Percentiles rank a stretch among this genome's conserved stretches.
Conservation (phyloP, 2,113 vertebrate species). For the Tinamus guttatus region DNA sequence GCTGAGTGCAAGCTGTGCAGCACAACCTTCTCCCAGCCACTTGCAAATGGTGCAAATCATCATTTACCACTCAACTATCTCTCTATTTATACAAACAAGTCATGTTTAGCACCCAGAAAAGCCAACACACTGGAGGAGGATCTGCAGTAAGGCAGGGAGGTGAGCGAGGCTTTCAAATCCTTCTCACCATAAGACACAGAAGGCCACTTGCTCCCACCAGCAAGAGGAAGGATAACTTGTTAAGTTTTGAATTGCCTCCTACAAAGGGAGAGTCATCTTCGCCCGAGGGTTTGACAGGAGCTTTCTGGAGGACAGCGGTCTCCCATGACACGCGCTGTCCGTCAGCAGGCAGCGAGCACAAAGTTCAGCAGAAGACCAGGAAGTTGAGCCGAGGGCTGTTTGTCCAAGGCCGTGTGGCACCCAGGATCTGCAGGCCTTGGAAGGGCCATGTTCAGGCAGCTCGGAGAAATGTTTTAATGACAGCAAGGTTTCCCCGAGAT, state of each 20-base stretch:
- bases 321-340: background rate
- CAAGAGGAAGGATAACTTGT: background rate
- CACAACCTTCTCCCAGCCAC: background rate
- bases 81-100: background rate
- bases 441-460: background rate
- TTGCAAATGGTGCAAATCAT: background rate
- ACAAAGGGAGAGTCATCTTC: background rate
- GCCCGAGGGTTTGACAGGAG: too few relatives aligned
- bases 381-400: background rate
- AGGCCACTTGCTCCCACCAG: background rate
- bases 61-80: background rate
- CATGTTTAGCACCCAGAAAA: fast-evolving
- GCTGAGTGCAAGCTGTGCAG: background rate
- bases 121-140: background rate
- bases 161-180: background rate
- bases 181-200: background rate
- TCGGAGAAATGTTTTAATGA: background rate
- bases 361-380: background rate
- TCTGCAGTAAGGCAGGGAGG: background rate
- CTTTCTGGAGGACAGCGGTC: background rate
- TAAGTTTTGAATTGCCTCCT: background rate
- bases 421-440: background rate
- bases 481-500: background rate
- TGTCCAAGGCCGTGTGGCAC: background rate
- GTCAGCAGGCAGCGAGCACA: fast-evolving